Evolutionary conservation across 2,888 invertebrate genomes (phyloP), one percentile per base, ranked within the genome.

Genomic region (Apodemia hepburni): DNA sequence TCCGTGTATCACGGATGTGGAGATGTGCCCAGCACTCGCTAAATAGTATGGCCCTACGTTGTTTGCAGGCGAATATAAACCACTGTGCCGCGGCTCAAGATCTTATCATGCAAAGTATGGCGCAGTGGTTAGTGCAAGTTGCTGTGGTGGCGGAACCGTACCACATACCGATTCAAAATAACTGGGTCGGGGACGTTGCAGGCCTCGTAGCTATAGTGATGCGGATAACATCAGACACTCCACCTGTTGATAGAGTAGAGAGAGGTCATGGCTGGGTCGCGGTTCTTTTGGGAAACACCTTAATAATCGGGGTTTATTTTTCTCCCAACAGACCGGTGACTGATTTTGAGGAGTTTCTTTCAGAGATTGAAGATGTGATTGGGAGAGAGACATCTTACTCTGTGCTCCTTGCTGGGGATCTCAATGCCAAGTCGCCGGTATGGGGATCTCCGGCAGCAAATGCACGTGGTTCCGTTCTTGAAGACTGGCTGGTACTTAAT

Each of bases 51-150:
- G 35, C 9, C 35, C 1, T 35, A n/a, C n/a, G n/a, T n/a, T n/a
- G n/a, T n/a, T n/a, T n/a, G n/a, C n/a, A n/a, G n/a, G n/a, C n/a
- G n/a, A n/a, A n/a, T n/a, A n/a, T n/a, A n/a, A n/a, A n/a, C n/a
- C n/a, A n/a, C n/a, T n/a, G n/a, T n/a, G n/a, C 38, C 29, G 18
- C 35, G 9, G 59, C 59, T n/a, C 59, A 59, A n/a, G 59, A 38
- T 8, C 59, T 59, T 1, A 38, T 59, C 1, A 17, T 59, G 38
- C 59, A 59, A 9, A 38, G 17, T 18, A 38, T 11, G 29, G 59
- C 18, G 17, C 33, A 33, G 33, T 58, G 58, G 58, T 29, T 4
- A 3, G 18, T 59, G 5, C 8, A 38, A 17, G 35, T 59, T 15
- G 18, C 38, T 18, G 38, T 59, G 7, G 35, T 59, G 2, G 47